A percentile compares a stretch with the other conserved stretches of the same genome.
phyloP scores from a whole-genome alignment of 2,888 invertebrate species.

The Lycaena phlaeas region DNA sequence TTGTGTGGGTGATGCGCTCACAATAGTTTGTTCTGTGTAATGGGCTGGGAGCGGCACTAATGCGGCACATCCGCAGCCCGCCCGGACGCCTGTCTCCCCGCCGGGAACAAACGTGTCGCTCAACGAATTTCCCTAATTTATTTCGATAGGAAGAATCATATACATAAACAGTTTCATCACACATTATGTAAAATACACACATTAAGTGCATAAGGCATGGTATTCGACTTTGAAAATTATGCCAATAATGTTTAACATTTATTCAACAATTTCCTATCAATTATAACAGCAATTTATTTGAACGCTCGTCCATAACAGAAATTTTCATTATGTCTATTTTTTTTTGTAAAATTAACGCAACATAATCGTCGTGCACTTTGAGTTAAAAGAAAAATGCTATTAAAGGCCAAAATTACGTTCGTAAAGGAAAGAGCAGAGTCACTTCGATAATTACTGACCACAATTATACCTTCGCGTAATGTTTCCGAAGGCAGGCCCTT shows the following conservation, averaged over 20 bases:
- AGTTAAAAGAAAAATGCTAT: conserved; percentile 3
- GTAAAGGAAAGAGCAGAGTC: conserved; percentile 7
- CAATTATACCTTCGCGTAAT: conserved; percentile 12
- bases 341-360: conserved; percentile 11
- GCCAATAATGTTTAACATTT: too few relatives aligned
- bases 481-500: conserved; percentile 13
- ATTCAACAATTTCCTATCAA: too few relatives aligned
- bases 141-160: conserved; percentile 21
- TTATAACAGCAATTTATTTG: too few relatives aligned
- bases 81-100: conserved; percentile 13
- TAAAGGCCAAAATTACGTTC: conserved; percentile 3
- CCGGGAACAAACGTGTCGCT: conserved; percentile 17
- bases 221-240: too few relatives aligned
- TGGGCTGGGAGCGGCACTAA: conserved; percentile 36
- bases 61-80: conserved; percentile 36
- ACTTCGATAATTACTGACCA: conserved; percentile 17
- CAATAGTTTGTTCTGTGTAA: conserved; percentile 26
- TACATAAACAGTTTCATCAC: conserved; percentile 11
- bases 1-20: neutral
- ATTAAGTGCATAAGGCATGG: neutral
- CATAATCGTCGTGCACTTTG: conserved; percentile 4
- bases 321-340: conserved; percentile 13
- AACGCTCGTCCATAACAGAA: too few relatives aligned
- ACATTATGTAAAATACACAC: too few relatives aligned
- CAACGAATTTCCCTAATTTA: conserved; percentile 27